These are phyloP conservation scores for Agonopterix arenella DNA, from an alignment of 2,888 invertebrate species.

Conservation along the genomic window DNA sequence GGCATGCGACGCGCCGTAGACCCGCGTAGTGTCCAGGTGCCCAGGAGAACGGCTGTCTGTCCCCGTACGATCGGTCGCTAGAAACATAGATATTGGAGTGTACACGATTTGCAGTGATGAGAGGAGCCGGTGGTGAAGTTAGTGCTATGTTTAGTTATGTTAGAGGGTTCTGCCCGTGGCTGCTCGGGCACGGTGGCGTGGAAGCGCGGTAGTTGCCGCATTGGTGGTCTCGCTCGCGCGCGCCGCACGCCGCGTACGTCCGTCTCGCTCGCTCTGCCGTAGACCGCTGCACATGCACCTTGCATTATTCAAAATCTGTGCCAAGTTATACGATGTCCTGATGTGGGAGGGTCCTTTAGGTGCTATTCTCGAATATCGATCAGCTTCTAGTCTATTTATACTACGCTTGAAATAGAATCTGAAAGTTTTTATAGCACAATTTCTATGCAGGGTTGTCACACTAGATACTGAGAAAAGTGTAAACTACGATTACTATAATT, in stretches of 20 bases:
- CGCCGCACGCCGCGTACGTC: constrained; percentile 23
- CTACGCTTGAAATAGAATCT: too few species aligned
- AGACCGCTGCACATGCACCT: constrained; percentile 55
- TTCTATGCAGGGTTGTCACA: too few species aligned
- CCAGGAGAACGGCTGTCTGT: too few species aligned
- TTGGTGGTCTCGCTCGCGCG: constrained; percentile 49
- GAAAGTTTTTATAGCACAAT: too few species aligned
- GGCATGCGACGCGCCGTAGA: background rate
- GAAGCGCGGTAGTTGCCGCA: constrained; percentile 36
- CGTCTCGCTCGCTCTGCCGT: constrained; percentile 45
- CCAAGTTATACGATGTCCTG: constrained; percentile 25
- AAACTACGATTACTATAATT: too few species aligned
- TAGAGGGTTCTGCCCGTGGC: constrained; percentile 12
- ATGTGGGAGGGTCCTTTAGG: constrained; percentile 18
- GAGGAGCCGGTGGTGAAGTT: background rate
- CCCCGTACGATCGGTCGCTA: too few species aligned
- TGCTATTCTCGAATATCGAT: constrained; percentile 13
- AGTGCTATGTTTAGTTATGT: constrained; percentile 16
- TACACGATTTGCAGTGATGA: background rate
- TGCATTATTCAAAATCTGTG: constrained; percentile 47
- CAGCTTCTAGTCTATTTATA: constrained; percentile 5
- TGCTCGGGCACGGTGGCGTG: constrained; percentile 10
- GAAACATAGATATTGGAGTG: background rate
- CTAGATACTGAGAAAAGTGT: too few species aligned
- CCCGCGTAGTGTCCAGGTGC: background rate